Base-by-base conservation (phyloP, 2,797 vertebrate species). In the Pelodytes ibericus region DNA sequence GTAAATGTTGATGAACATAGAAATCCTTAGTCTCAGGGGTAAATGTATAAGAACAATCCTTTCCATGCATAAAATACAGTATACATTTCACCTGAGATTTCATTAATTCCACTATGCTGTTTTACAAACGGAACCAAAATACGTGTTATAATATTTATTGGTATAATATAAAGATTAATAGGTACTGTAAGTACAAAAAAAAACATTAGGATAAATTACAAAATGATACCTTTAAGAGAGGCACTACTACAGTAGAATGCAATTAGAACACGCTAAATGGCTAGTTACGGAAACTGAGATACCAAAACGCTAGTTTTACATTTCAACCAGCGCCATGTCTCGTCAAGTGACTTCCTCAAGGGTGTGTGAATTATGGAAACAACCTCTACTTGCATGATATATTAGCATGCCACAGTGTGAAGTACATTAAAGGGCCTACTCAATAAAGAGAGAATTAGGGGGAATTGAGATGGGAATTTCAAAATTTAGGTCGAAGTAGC, bases 321-420 rank as follows among this genome's bases (percentile, higher is more conserved):
- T 67, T 70, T 49, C 53, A 66, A 36, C 65, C 51, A 53, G 47
- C 60, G 22, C 29, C 58, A 72, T 72, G 57, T 78, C 75, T 60
- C 72, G 75, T 72, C 75, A 78, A 60, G 67, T 78, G 71, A 60
- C 51, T 51, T 72, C 71, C 75, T 78, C 69, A 61, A 41, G 69
- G 75, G 75, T 59, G 56, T 78, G 69, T 78, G 62, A 78, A 78
- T 72, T 72, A 78, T 78, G 69, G 69, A 59, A 78, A 33, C 75
- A 78, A 78, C 75, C 75, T 29, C 39, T 47, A 39, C 69, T 36
- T 47, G 36, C 57, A 78, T 78, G 69, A 78, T 72, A 67, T 78
- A 72, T 72, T 72, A 71, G 68, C 71, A 71, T 77, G 75, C 71
- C 75, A 72, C 13, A 25, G n/a, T n/a, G n/a, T n/a, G n/a, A n/a